phyloP scores from a whole-genome alignment of 2,113 vertebrate species.

The Boulengeromyrus knoepffleri region DNA sequence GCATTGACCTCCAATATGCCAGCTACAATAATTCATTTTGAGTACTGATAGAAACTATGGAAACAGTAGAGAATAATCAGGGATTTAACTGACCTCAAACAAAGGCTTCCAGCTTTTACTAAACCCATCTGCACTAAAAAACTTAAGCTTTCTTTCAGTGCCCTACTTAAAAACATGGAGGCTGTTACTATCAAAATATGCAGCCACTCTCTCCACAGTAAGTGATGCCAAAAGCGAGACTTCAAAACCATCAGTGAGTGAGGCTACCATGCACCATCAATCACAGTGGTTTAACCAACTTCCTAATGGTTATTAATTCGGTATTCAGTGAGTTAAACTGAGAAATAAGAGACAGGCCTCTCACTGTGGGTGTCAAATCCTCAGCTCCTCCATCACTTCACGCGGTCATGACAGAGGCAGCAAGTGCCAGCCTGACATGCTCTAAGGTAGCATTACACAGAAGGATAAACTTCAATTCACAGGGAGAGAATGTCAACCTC shows the following conservation, averaged over 20 bases:
- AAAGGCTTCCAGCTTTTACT: background rate
- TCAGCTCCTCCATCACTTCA: background rate
- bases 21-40: background rate
- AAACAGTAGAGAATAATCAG: background rate
- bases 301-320: background rate
- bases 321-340: background rate
- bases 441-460: background rate
- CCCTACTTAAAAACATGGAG: background rate
- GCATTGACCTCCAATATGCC: background rate
- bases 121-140: background rate
- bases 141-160: background rate
- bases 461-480: background rate
- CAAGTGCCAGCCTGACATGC: background rate
- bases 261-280: background rate
- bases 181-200: background rate
- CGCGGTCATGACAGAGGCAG: background rate
- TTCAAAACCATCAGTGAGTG: background rate
- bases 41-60: background rate
- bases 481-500: background rate
- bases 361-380: background rate
- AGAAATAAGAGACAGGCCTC: background rate
- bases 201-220: background rate
- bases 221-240: background rate
- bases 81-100: background rate
- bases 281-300: background rate